These are phyloP conservation scores for Hydrochoerus hydrochaeris DNA, from an alignment of 2,113 vertebrate species.

Conservation along the genomic window DNA sequence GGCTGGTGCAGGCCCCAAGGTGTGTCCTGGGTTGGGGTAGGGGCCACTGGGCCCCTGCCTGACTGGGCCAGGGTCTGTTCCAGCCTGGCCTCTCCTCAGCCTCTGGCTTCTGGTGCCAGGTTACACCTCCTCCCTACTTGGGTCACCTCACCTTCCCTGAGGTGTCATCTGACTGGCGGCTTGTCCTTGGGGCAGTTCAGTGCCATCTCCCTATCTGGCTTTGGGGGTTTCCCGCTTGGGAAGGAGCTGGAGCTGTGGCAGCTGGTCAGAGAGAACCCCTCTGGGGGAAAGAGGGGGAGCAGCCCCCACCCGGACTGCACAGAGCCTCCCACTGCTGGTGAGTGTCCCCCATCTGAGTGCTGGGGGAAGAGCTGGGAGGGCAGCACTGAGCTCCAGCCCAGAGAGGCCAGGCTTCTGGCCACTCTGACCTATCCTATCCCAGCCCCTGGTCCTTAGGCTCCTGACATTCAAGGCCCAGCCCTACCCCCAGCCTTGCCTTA, in stretches of 20 bases:
- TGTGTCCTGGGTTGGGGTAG: background rate
- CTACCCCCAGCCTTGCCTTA: background rate
- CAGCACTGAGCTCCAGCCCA: background rate
- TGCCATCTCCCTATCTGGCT: background rate
- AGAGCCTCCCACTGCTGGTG: constrained; percentile 55
- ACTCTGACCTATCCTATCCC: background rate
- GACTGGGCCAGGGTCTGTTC: background rate
- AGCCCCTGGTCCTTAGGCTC: background rate
- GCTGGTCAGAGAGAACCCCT: background rate
- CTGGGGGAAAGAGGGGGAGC: constrained; percentile 10
- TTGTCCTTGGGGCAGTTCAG: constrained; percentile 61
- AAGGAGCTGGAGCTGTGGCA: constrained; percentile 48
- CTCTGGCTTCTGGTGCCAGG: constrained; percentile 28
- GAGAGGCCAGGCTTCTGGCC: background rate
- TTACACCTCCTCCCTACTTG: constrained; percentile 56
- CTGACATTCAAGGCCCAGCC: background rate
- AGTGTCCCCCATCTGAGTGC: constrained; percentile 40
- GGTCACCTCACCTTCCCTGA: constrained; percentile 44
- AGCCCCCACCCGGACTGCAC: background rate
- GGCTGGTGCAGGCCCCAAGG: background rate
- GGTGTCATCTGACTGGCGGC: constrained; percentile 75
- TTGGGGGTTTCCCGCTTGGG: background rate
- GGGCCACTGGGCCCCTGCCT: background rate
- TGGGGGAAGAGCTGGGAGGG: background rate
- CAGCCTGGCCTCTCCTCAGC: background rate